Conservation (phyloP, 2,113 vertebrate genomes). For the Bos taurus region DNA sequence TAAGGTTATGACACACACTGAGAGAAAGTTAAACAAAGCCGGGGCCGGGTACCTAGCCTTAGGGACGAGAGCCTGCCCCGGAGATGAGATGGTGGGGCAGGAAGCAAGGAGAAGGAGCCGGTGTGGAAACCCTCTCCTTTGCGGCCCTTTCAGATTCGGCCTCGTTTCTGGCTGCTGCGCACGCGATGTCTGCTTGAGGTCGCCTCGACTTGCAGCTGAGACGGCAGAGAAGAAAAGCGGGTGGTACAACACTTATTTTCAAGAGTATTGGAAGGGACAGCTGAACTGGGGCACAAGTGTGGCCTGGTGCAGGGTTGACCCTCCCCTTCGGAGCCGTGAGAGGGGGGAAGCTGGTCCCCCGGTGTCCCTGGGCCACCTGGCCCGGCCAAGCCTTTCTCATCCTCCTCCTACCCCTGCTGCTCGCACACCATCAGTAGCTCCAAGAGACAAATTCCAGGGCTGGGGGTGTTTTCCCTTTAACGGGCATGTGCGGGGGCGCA, state of each 20-base stretch:
- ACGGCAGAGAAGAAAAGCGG: background rate
- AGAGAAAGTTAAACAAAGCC: background rate
- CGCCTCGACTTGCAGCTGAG: background rate
- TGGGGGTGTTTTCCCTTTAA: slow-evolving; percentile 16
- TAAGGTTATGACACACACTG: background rate
- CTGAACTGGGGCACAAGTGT: background rate
- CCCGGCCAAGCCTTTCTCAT: background rate
- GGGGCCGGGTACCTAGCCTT: accelerated
- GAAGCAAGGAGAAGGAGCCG: background rate
- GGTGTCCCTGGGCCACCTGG: background rate
- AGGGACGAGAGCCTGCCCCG: background rate
- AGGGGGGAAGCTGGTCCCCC: accelerated
- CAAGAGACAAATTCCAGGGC: background rate
- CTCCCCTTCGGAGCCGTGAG: background rate
- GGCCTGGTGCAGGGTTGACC: background rate
- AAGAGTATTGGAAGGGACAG: background rate
- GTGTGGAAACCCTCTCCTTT: no score
- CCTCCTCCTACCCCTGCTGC: background rate
- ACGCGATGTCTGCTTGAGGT: background rate
- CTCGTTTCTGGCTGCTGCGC: background rate
- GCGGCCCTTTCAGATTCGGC: background rate
- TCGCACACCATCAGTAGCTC: background rate
- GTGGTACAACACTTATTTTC: background rate
- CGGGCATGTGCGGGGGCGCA: background rate
- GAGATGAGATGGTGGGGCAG: background rate